These are phyloP conservation scores for Stenodera caucasica DNA, from an alignment of 2,888 invertebrate genomes.

Conservation along the genomic window DNA sequence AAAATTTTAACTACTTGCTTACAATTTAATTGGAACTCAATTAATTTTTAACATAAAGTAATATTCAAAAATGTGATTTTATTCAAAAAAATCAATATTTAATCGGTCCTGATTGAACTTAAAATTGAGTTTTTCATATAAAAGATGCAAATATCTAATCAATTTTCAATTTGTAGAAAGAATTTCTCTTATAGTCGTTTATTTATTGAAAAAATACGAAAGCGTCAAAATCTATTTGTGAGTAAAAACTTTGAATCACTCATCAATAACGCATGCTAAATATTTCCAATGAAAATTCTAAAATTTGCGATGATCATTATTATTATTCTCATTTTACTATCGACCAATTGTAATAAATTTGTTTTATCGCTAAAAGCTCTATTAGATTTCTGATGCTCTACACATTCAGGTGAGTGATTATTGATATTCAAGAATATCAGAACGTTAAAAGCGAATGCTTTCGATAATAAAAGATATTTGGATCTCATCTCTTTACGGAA, in stretches of 20 bases:
- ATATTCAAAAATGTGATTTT: too few relatives aligned
- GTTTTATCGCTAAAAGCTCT: too few relatives aligned
- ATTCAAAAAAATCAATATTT: conserved; percentile 22
- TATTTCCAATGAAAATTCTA: too few relatives aligned
- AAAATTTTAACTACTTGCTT: neutral
- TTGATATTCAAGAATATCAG: neutral
- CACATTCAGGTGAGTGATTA: neutral
- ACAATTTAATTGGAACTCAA: too few relatives aligned
- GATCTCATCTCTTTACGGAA: neutral
- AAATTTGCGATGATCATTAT: too few relatives aligned
- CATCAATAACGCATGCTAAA: too few relatives aligned
- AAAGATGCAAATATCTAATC: conserved; percentile 15
- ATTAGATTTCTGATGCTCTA: neutral
- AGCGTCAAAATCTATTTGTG: too few relatives aligned
- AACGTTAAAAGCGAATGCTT: too few relatives aligned
- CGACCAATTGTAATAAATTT: too few relatives aligned
- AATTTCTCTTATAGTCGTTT: conserved; percentile 7
- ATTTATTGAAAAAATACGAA: neutral
- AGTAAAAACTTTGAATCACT: too few relatives aligned
- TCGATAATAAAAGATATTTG: neutral
- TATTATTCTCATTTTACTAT: too few relatives aligned
- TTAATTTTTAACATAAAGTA: neutral
- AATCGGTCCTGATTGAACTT: conserved; percentile 21
- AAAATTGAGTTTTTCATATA: conserved; percentile 25
- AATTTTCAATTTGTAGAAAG: conserved; percentile 22